phyloP scores from a whole-genome alignment of 1,140 invertebrate genomes.

The Tyrophagus putrescentiae region DNA sequence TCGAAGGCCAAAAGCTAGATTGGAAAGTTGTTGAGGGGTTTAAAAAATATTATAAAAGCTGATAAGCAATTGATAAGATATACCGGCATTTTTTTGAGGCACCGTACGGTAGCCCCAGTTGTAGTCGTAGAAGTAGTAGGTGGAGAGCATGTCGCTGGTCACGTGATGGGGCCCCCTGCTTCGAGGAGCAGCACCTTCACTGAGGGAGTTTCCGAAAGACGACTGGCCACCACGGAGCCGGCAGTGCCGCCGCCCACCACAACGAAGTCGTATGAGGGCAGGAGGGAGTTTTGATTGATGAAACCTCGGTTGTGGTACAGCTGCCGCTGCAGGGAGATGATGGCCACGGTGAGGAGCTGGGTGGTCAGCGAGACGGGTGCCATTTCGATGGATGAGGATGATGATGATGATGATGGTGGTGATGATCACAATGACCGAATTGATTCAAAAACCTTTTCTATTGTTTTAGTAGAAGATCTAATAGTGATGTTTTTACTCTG shows the following conservation, averaged over 20 bases:
- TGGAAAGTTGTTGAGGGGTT: too few species aligned
- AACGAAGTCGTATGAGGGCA: conserved; percentile 25
- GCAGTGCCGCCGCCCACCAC: conserved; percentile 26
- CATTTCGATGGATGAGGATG: too few species aligned
- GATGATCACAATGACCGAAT: too few species aligned
- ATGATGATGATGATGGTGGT: too few species aligned
- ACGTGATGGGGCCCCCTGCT: conserved; percentile 53
- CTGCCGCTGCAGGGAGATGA: conserved; percentile 7
- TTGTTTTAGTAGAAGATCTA: too few species aligned
- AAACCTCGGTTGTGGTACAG: neutral
- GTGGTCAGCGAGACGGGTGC: neutral
- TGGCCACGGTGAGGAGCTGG: conserved; percentile 15
- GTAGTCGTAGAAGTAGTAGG: conserved; percentile 51
- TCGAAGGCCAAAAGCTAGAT: conserved; percentile 51
- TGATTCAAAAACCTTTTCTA: too few species aligned
- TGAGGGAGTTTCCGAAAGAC: conserved; percentile 20
- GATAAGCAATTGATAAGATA: too few species aligned
- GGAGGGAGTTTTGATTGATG: neutral
- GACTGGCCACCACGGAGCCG: conserved; percentile 24
- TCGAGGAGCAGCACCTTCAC: conserved; percentile 46
- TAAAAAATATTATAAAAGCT: too few species aligned
- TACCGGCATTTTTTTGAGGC: conserved; percentile 31
- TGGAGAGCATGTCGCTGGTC: too few species aligned
- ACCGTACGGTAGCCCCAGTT: neutral
- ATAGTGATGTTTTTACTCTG: too few species aligned